phyloP scores from a whole-genome alignment of 2,888 invertebrate genomes.

The Chesias legatella region DNA sequence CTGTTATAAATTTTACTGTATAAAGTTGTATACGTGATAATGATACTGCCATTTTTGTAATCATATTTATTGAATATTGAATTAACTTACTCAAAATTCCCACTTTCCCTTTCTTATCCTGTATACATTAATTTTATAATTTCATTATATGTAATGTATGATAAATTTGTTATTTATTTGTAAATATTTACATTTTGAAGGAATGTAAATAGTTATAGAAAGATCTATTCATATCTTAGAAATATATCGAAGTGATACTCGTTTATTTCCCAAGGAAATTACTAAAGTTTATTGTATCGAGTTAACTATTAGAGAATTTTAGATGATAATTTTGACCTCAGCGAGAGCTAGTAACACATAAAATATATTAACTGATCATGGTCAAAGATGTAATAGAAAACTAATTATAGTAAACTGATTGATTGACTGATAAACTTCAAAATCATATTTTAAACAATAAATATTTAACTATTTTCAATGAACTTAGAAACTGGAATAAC shows the following conservation, averaged over 20 bases:
- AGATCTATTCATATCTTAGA: slow-evolving; percentile 77
- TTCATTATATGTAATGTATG: no score
- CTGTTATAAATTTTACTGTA: slow-evolving; percentile 46
- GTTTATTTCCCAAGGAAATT: slow-evolving; percentile 77
- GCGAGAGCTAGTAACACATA: slow-evolving; percentile 21
- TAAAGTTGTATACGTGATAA: slow-evolving; percentile 66
- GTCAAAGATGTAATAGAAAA: no score
- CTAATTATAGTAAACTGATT: no score
- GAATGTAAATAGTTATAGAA: slow-evolving; percentile 33
- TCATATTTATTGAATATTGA: slow-evolving; percentile 47
- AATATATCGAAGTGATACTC: slow-evolving; percentile 70
- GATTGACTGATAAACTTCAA: no score
- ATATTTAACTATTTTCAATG: no score
- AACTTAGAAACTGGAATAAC: no score
- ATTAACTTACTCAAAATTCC: slow-evolving; percentile 38
- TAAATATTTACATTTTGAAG: no score
- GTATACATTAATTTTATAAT: neutral
- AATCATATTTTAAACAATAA: neutral
- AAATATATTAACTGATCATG: no score
- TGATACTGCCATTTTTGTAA: slow-evolving; percentile 72
- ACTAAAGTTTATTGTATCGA: slow-evolving; percentile 67
- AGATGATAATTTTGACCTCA: slow-evolving; percentile 48
- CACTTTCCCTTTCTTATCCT: slow-evolving; percentile 5
- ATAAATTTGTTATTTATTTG: no score
- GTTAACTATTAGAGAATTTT: slow-evolving; percentile 67